Evolutionary conservation across 2,888 invertebrate species (phyloP).

Genomic region (Machimus rusticus): DNA sequence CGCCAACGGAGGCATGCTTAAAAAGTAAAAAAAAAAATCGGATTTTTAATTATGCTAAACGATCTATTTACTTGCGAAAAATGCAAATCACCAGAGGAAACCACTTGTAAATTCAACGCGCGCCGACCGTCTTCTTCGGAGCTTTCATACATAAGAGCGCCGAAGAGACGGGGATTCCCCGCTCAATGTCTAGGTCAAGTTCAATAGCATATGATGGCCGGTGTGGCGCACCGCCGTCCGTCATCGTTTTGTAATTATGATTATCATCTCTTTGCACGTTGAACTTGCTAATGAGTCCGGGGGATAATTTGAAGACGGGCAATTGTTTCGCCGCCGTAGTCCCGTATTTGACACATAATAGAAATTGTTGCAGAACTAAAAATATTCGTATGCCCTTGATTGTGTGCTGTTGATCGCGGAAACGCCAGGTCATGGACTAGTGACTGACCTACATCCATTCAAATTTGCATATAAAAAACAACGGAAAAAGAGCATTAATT

Average conservation of each 20-base stretch:
- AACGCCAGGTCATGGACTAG: background rate
- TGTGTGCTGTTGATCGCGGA: background rate
- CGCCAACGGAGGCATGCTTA: background rate
- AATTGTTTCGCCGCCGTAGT: background rate
- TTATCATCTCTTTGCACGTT: background rate
- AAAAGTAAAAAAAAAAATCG: background rate
- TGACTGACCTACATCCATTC: background rate
- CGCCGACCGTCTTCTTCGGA: background rate
- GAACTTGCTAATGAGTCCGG: background rate
- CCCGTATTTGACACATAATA: background rate
- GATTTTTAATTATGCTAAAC: conserved; percentile 17
- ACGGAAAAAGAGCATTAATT: background rate
- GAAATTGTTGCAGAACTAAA: background rate
- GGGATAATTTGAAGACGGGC: background rate
- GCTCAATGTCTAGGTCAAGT: conserved; percentile 33
- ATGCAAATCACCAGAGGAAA: conserved; percentile 26
- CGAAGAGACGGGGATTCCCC: background rate
- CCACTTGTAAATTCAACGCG: conserved; percentile 6
- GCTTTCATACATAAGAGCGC: background rate
- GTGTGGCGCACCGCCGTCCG: background rate
- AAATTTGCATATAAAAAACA: background rate
- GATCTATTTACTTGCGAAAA: conserved; percentile 24
- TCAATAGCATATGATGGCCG: background rate
- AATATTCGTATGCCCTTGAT: background rate
- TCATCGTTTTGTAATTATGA: background rate